Base-by-base conservation (phyloP, 2,888 invertebrate genomes). In the Apoda limacodes region DNA sequence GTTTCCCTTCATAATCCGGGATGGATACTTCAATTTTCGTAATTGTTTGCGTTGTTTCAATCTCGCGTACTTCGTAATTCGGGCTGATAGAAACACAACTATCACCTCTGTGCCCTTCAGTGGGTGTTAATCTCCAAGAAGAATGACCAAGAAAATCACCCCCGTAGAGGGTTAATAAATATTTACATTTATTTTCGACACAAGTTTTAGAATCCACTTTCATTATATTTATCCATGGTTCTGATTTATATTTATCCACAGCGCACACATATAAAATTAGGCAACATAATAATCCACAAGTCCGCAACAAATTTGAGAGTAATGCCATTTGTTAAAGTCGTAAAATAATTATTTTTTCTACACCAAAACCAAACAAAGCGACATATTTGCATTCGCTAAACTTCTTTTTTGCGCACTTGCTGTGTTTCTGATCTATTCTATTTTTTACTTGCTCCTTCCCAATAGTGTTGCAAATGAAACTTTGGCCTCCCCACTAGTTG, bases 271-370 rank as follows among this genome's bases (percentile, higher is more conserved):
- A 46, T 39, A 65, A 51, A 48, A 66, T 45, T 40, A 74, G 48
- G 46, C 45, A 63, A 31, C 70, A 39, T 33, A 70, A 46, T 69
- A 74, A 62, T 50, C 75, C 65, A 75, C 78, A 78, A 80, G 80
- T 80, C 81, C 80, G 80, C 50, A 72, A 51, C 47, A 66, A 49
- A 53, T 52, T 64, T 27, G 43, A 43, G 48, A 57, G 50, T 55
- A 51, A 46, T 54, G 66, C 63, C 78, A 78, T 80, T 65, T 67
- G 67, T 42, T 41, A 32, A 37, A 34, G 28, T 7, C 17, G 7
- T 5, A 17, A 7, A 17, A 17, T n/a, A n/a, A n/a, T n/a, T n/a
- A n/a, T n/a, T n/a, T n/a, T n/a, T n/a, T n/a, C n/a, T n/a, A n/a
- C n/a, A n/a, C n/a, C n/a, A n/a, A n/a, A n/a, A n/a, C n/a, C n/a